A percentile compares a stretch with the other conserved stretches of the same genome.
Evolutionary conservation across 92 coral and sea anemone genomes (phyloP).

Genomic region (Palythoa caribaeorum): DNA sequence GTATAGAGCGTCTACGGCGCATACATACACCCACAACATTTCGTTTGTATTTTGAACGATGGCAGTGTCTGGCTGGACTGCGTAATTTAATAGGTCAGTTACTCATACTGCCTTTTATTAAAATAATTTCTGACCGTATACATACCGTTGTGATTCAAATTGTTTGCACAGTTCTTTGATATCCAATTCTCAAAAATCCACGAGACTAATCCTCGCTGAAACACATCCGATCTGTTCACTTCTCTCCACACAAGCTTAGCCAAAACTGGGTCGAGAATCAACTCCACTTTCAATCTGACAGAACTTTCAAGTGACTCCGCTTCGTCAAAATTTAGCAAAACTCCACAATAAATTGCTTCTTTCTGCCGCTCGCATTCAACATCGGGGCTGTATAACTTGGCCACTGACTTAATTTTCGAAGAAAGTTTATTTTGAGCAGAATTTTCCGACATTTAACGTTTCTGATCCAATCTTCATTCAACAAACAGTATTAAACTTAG

Average conservation of each 20-base stretch:
- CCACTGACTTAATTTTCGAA: neutral
- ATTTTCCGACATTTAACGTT: constrained; percentile 28
- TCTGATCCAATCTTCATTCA: too few relatives aligned
- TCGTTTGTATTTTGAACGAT: too few relatives aligned
- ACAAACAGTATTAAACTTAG: neutral
- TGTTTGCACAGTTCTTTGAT: constrained; percentile 1
- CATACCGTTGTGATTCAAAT: neutral
- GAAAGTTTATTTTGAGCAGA: neutral
- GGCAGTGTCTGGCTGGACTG: too few relatives aligned
- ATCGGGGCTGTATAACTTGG: constrained; percentile 31
- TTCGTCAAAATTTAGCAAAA: neutral
- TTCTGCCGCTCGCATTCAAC: constrained; percentile 14
- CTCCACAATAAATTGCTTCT: constrained; percentile 7
- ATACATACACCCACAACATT: too few relatives aligned
- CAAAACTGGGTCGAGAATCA: constrained; percentile 67
- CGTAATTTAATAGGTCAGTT: too few relatives aligned
- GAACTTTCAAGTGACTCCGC: neutral
- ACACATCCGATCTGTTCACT: constrained; percentile 50
- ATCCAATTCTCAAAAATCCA: constrained; percentile 76
- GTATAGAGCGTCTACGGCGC: too few relatives aligned
- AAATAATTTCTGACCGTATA: neutral
- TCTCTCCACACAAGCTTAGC: constrained; percentile 71
- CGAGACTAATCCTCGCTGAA: constrained; percentile 57
- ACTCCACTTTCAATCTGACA: constrained; percentile 7
- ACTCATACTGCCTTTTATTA: too few relatives aligned